A percentile compares a stretch with the other conserved stretches of the same genome.
phyloP scores from a whole-genome alignment of 2,113 vertebrate species.

The Sebastes fasciatus region DNA sequence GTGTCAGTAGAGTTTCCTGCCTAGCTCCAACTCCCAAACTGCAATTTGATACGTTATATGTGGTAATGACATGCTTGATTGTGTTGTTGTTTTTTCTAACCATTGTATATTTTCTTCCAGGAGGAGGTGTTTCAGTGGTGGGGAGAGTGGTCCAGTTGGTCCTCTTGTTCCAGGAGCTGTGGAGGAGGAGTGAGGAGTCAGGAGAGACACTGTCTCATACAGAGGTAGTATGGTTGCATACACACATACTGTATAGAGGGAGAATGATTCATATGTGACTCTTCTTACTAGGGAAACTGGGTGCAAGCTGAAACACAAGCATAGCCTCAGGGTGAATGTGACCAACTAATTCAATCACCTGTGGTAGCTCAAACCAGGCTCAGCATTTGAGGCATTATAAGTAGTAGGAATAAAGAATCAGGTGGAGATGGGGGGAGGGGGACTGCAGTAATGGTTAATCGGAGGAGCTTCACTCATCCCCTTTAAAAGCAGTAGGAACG shows the following conservation, averaged over 20 bases:
- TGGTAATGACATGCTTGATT: neutral
- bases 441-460: neutral
- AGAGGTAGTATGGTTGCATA: conserved; percentile 81
- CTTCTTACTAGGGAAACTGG: neutral
- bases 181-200: conserved; percentile 90
- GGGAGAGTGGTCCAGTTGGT: conserved; percentile 96
- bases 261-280: neutral
- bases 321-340: neutral
- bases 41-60: neutral
- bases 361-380: neutral
- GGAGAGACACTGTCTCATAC: conserved; percentile 90
- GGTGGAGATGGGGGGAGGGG: neutral
- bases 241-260: neutral
- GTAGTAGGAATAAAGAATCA: neutral
- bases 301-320: neutral
- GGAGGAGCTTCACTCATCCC: neutral
- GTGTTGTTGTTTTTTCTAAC: neutral
- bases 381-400: neutral
- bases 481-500: neutral
- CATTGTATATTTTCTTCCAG: conserved; percentile 42
- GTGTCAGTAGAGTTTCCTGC: neutral
- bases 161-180: conserved; percentile 91
- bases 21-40: neutral
- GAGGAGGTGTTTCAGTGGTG: conserved; percentile 93
- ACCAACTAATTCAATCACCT: neutral